Evolutionary conservation across 2,797 vertebrate species (phyloP).

Genomic region (Alfaro cultratus): DNA sequence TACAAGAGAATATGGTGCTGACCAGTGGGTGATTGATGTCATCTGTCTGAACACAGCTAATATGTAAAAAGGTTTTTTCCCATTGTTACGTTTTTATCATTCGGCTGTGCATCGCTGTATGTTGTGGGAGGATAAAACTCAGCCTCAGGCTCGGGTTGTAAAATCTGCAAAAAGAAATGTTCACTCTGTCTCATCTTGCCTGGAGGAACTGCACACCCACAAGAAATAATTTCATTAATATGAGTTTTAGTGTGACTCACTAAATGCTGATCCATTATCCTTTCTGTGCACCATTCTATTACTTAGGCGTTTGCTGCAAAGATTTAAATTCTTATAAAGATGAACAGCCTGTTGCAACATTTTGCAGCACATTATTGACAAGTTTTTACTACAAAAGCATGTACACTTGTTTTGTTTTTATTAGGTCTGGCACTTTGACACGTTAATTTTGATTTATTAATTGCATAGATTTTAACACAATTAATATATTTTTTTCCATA

Average conservation of each 20-base stretch:
- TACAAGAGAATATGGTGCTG: slow-evolving; percentile 16
- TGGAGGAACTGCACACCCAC: slow-evolving; percentile 45
- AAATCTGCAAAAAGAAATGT: slow-evolving; percentile 55
- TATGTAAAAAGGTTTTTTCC: slow-evolving; percentile 38
- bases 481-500: no score
- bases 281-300: background rate
- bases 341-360: background rate
- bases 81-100: slow-evolving; percentile 24
- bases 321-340: background rate
- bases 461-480: no score
- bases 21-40: slow-evolving; percentile 39
- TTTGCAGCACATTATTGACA: background rate
- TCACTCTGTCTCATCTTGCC: slow-evolving; percentile 46
- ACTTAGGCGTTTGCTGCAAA: background rate
- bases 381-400: background rate
- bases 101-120: slow-evolving; percentile 16
- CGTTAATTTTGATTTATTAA: background rate
- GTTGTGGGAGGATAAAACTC: slow-evolving; percentile 48
- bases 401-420: background rate
- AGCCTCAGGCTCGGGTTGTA: slow-evolving; percentile 42
- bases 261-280: slow-evolving; percentile 23
- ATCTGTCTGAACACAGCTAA: slow-evolving; percentile 23
- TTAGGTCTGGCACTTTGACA: background rate
- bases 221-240: slow-evolving; percentile 52
- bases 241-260: slow-evolving; percentile 25